Conservation (phyloP, 1,140 invertebrate species). For the Drosophila suzukii region DNA sequence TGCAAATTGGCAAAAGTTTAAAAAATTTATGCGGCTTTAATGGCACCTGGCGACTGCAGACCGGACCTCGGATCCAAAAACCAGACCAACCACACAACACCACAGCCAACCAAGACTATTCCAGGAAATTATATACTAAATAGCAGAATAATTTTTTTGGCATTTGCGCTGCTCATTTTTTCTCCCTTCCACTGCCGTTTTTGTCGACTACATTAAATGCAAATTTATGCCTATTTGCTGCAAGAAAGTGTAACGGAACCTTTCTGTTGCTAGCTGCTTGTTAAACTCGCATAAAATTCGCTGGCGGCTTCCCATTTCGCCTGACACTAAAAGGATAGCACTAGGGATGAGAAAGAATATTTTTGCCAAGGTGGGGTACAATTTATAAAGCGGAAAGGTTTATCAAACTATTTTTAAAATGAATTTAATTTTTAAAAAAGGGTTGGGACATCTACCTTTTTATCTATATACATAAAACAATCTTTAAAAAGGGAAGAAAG, state of each 20-base stretch:
- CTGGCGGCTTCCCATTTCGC: conserved; percentile 18
- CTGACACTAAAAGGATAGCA: conserved; percentile 61
- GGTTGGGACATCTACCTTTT: too few relatives aligned
- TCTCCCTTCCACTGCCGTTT: conserved; percentile 20
- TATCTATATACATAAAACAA: too few relatives aligned
- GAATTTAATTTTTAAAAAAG: too few relatives aligned
- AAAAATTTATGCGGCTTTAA: conserved; percentile 79
- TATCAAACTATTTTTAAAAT: too few relatives aligned
- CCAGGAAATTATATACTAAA: conserved; percentile 81
- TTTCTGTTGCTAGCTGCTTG: conserved; percentile 60
- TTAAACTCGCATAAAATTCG: conserved; percentile 74
- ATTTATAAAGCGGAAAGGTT: background rate
- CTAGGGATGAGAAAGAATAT: conserved; percentile 6
- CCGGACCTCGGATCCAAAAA: conserved; percentile 26
- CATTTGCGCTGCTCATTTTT: conserved; percentile 58
- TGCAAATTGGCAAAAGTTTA: conserved; percentile 77
- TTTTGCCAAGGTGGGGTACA: background rate
- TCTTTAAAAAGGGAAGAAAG: too few relatives aligned
- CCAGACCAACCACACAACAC: conserved; percentile 10
- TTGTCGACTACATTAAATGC: conserved; percentile 74
- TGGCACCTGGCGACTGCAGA: conserved; percentile 69
- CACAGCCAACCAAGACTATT: conserved; percentile 18
- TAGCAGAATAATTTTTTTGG: conserved; percentile 78
- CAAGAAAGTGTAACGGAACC: conserved; percentile 73
- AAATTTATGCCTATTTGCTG: conserved; percentile 80